Conservation (phyloP, 2,113 vertebrate species). For the Verasper variegatus region DNA sequence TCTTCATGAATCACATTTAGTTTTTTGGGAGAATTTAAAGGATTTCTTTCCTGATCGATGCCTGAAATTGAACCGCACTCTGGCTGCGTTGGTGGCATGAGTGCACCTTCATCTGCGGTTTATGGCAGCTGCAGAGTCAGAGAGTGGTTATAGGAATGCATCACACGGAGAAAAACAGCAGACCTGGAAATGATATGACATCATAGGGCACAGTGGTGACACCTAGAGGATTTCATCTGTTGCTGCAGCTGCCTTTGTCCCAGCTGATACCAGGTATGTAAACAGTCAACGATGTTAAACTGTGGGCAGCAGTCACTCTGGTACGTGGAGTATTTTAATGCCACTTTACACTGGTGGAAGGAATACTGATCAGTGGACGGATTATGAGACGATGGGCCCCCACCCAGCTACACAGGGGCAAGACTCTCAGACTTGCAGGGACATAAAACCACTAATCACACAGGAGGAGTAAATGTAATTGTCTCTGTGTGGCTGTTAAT, state of each 20-base stretch:
- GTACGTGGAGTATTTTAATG: too few relatives aligned
- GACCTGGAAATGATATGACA: constrained; percentile 58
- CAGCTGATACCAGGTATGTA: too few relatives aligned
- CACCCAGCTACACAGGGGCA: too few relatives aligned
- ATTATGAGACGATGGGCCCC: too few relatives aligned
- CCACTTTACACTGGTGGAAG: too few relatives aligned
- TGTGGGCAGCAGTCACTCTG: too few relatives aligned
- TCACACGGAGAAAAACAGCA: constrained; percentile 54
- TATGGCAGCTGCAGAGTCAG: constrained; percentile 51
- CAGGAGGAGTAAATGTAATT: too few relatives aligned
- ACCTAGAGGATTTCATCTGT: constrained; percentile 58
- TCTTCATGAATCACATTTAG: not conserved
- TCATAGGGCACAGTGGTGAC: constrained; percentile 69
- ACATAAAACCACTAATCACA: too few relatives aligned
- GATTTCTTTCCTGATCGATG: not conserved
- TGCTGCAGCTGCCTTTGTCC: constrained; percentile 61
- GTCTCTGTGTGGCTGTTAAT: too few relatives aligned
- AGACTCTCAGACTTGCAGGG: too few relatives aligned
- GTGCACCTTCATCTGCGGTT: constrained; percentile 13
- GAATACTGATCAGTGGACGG: too few relatives aligned
- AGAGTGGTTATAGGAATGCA: constrained; percentile 41
- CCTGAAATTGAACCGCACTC: not conserved
- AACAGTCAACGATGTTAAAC: too few relatives aligned
- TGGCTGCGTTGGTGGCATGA: not conserved
- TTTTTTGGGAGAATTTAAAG: not conserved